phyloP scores from a whole-genome alignment of 2,113 vertebrate genomes.

The Fulica atra region DNA sequence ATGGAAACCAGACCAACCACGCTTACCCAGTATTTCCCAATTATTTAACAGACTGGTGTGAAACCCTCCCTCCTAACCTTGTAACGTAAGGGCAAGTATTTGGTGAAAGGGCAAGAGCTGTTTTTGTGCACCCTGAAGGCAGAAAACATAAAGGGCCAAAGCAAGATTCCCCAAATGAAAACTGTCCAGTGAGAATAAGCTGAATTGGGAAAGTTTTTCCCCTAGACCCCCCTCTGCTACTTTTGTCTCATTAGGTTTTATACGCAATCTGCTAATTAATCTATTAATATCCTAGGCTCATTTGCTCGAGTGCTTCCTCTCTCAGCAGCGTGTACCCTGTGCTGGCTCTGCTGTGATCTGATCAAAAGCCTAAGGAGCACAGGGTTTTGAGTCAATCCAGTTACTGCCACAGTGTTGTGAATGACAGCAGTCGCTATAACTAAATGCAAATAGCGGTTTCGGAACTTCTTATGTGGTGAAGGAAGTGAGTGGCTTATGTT shows the following conservation, averaged over 20 bases:
- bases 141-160: background rate
- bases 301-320: background rate
- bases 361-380: background rate
- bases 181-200: background rate
- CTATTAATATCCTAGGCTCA: background rate
- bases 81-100: background rate
- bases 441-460: background rate
- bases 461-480: background rate
- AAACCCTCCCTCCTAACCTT: background rate
- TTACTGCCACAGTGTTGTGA: background rate
- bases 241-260: background rate
- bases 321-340: accelerated
- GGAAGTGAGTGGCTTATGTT: background rate
- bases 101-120: background rate
- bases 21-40: background rate
- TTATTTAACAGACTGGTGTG: background rate
- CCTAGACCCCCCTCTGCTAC: background rate
- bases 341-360: background rate
- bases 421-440: background rate
- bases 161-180: background rate
- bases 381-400: background rate
- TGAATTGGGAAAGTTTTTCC: background rate
- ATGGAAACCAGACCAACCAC: background rate
- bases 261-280: background rate
- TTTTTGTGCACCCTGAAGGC: background rate